Evolutionary conservation across 64 coral and sea anemone genomes (phyloP).

Genomic region (Porites australiensis): DNA sequence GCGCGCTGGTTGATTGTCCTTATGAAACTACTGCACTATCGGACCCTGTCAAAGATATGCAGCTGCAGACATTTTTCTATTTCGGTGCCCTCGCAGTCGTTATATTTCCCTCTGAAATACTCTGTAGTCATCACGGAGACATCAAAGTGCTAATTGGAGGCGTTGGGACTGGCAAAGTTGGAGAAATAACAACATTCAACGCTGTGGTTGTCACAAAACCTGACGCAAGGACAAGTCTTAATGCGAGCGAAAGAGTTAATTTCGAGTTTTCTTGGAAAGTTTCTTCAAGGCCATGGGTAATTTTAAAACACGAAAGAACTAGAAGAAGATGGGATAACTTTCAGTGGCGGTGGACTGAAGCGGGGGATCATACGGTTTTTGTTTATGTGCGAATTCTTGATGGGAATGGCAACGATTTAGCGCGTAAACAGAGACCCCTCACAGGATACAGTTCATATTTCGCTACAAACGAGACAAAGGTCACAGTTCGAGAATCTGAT

Average conservation of each 20-base stretch:
- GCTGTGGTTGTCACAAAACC: slow-evolving; percentile 15
- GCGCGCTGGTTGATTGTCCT: too few relatives aligned
- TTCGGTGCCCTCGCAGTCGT: background rate
- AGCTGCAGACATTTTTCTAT: background rate
- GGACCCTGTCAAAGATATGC: background rate
- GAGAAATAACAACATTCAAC: slow-evolving; percentile 8
- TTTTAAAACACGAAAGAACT: background rate
- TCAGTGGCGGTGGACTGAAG: background rate
- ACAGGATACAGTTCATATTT: background rate
- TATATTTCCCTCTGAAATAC: background rate
- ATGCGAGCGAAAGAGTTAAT: background rate
- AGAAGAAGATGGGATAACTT: background rate
- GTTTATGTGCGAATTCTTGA: slow-evolving; percentile 14
- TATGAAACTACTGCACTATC: too few relatives aligned
- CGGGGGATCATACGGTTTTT: background rate
- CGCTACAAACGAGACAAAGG: background rate
- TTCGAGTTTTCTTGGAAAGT: slow-evolving; percentile 31
- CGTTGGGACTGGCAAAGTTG: background rate
- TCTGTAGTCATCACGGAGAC: background rate
- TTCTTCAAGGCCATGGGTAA: background rate
- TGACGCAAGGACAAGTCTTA: background rate
- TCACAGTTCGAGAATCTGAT: background rate
- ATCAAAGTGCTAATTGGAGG: slow-evolving; percentile 9
- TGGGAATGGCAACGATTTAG: background rate
- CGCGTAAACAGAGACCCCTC: background rate